Conservation (phyloP, 1,140 invertebrate species). For the Caenorhabditis briggsae region DNA sequence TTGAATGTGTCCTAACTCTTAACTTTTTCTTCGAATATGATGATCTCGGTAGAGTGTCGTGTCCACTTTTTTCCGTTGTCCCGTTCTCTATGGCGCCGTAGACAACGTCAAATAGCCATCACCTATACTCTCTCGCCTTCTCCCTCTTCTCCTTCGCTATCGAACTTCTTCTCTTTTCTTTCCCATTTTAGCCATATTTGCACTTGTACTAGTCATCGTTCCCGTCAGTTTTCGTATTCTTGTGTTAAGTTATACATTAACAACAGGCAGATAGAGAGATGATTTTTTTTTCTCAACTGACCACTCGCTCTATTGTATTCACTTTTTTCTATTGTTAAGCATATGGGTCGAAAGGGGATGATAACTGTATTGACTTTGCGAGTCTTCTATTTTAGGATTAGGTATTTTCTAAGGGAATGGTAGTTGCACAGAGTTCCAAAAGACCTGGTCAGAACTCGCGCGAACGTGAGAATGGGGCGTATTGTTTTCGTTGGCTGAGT, state of each 20-base stretch:
- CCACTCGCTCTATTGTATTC: constrained; percentile 13
- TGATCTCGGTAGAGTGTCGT: not conserved
- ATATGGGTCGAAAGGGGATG: not conserved
- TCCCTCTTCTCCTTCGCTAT: not conserved
- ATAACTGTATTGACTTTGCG: no score
- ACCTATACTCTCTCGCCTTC: not conserved
- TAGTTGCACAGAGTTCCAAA: no score
- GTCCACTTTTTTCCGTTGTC: constrained; percentile 1
- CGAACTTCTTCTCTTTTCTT: constrained; percentile 3
- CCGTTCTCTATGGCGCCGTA: not conserved
- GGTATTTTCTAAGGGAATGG: no score
- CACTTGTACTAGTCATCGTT: constrained; percentile 44
- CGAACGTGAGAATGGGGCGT: no score
- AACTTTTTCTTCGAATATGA: constrained; percentile 16
- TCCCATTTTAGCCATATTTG: not conserved
- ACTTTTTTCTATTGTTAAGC: not conserved
- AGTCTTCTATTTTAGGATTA: no score
- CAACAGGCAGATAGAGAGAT: not conserved
- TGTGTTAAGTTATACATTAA: not conserved
- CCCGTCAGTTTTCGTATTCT: constrained; percentile 7
- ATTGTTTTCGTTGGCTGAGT: no score
- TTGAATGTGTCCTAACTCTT: not conserved
- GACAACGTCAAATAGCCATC: constrained; percentile 13
- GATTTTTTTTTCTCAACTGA: not conserved
- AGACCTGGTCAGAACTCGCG: no score